Evolutionary conservation across 2,888 invertebrate species (phyloP).

Genomic region (Coelogynopora nodosa): DNA sequence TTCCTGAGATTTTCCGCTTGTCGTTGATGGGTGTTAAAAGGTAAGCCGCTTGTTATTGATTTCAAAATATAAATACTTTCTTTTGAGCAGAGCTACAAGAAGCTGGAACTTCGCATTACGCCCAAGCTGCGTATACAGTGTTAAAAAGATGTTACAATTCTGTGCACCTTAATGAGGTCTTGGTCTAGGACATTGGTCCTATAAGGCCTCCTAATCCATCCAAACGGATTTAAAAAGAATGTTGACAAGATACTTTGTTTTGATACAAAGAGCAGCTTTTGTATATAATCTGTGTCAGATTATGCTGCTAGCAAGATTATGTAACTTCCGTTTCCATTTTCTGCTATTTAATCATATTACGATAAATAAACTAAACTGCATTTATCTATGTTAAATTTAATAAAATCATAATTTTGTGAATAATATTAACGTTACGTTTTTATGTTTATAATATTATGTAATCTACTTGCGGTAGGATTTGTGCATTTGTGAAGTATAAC

Average conservation of each 20-base stretch:
- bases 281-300: neutral
- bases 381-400: neutral
- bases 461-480: too few relatives aligned
- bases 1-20: neutral
- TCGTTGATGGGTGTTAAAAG: neutral
- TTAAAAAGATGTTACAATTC: neutral
- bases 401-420: neutral
- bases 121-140: neutral
- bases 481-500: neutral
- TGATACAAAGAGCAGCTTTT: neutral
- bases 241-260: too few relatives aligned
- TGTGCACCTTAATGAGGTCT: neutral
- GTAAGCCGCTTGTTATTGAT: neutral
- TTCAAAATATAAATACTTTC: neutral
- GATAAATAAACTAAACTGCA: neutral
- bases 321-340: neutral
- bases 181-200: neutral
- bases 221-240: too few relatives aligned
- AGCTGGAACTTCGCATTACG: neutral
- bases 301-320: neutral
- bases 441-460: neutral
- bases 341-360: neutral
- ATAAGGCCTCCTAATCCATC: neutral
- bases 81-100: neutral
- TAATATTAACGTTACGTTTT: neutral